Percentiles rank a stretch among this genome's conserved stretches.
These are phyloP conservation scores for Xestia xanthographa DNA, from an alignment of 2,888 invertebrate species.

Conservation along the genomic window DNA sequence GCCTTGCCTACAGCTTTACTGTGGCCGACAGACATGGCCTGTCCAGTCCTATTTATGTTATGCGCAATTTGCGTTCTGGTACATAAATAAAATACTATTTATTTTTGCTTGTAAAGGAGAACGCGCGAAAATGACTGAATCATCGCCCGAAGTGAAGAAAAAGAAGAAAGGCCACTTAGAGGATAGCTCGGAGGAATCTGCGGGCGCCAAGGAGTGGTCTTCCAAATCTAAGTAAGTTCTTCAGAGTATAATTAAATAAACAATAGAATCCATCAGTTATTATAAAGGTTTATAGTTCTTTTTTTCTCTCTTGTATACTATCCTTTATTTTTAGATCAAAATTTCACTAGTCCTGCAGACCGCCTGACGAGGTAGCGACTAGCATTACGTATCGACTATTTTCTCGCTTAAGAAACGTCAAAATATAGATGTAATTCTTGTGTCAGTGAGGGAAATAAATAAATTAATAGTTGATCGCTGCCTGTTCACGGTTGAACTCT, in stretches of 20 bases:
- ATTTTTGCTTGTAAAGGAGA: constrained; percentile 68
- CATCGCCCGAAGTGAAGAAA: constrained; percentile 87
- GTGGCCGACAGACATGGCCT: background rate
- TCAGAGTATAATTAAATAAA: no score
- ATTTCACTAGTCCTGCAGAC: background rate
- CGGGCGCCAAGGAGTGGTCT: constrained; percentile 83
- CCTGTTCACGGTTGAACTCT: background rate
- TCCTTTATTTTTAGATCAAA: background rate
- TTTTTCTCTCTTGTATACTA: background rate
- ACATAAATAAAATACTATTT: background rate
- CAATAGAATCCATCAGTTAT: background rate
- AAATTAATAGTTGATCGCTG: background rate
- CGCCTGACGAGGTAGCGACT: background rate
- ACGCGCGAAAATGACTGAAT: constrained; percentile 82
- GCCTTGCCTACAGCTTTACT: background rate
- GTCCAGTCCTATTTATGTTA: background rate
- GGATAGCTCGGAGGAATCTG: constrained; percentile 86
- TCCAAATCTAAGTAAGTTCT: constrained; percentile 70
- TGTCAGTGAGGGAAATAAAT: background rate
- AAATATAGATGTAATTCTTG: background rate
- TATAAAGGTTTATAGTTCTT: background rate
- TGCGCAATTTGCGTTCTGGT: background rate
- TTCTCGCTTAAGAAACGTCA: background rate
- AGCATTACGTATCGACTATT: background rate
- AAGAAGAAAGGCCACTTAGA: constrained; percentile 85